Percentiles rank a stretch among this genome's conserved stretches.
Evolutionary conservation across 1,140 invertebrate species (phyloP).

Genomic region (Mactra quadrangularis): DNA sequence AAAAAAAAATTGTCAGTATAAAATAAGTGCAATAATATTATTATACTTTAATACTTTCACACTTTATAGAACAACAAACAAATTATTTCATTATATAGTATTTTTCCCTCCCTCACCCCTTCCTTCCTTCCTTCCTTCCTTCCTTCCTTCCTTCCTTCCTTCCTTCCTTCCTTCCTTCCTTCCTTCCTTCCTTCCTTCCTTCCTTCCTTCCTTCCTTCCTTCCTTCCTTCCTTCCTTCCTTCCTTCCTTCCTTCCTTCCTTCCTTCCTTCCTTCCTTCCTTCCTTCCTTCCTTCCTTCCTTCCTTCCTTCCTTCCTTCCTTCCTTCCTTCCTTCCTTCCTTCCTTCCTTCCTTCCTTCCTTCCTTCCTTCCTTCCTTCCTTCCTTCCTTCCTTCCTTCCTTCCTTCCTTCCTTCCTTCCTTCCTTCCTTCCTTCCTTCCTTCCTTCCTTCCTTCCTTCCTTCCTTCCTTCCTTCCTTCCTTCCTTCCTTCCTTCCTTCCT

Average conservation of each 20-base stretch:
- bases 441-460: conserved; percentile 31
- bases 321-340: conserved; percentile 11
- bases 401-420: conserved; percentile 31
- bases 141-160: conserved; percentile 7
- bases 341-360: conserved; percentile 20
- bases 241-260: conserved; percentile 7
- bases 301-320: not conserved
- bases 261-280: conserved; percentile 5
- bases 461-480: conserved; percentile 31
- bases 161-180: conserved; percentile 7
- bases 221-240: conserved; percentile 7
- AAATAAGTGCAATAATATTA: no score
- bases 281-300: not conserved
- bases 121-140: conserved; percentile 7
- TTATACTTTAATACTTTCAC: no score
- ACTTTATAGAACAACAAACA: no score
- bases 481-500: no score
- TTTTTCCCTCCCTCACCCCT: conserved; percentile 2
- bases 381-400: conserved; percentile 31
- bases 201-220: conserved; percentile 7
- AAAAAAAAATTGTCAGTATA: no score
- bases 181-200: conserved; percentile 7
- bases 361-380: conserved; percentile 19
- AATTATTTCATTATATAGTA: no score
- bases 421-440: conserved; percentile 31